Percentiles rank a stretch among this genome's conserved stretches.
phyloP scores from a whole-genome alignment of 1,140 invertebrate genomes.

The Xylocopa sonorina region DNA sequence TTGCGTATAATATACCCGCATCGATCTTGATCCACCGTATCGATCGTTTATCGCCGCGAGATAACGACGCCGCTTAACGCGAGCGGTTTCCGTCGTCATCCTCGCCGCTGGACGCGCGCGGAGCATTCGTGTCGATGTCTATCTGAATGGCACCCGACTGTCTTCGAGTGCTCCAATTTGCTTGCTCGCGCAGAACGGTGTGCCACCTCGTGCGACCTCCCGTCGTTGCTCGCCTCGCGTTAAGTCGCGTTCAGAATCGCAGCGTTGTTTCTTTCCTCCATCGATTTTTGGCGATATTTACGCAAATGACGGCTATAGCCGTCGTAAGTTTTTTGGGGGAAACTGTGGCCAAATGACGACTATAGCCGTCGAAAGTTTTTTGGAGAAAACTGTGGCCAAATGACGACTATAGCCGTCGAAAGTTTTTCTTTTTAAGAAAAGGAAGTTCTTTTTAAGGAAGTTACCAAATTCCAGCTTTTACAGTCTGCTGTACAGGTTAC shows the following conservation, averaged over 20 bases:
- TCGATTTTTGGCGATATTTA: no score
- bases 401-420: no score
- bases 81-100: conserved; percentile 30
- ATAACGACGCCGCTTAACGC: conserved; percentile 50
- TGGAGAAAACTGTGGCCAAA: no score
- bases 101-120: conserved; percentile 43
- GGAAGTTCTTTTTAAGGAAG: no score
- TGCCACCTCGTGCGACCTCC: conserved; percentile 57
- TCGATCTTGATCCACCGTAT: conserved; percentile 48
- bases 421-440: no score
- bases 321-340: no score
- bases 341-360: no score
- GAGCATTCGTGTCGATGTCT: conserved; percentile 64
- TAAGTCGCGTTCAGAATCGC: conserved; percentile 63
- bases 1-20: conserved; percentile 52
- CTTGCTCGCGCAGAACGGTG: conserved; percentile 48
- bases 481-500: no score
- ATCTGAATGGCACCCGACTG: conserved; percentile 67
- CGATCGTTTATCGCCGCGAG: conserved; percentile 52
- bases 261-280: no score
- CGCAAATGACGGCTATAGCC: no score
- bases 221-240: conserved; percentile 51
- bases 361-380: no score
- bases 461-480: no score
- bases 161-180: conserved; percentile 69